Evolutionary conservation across 2,888 invertebrate species (phyloP), one percentile per base, ranked within the genome.

Genomic region (Suillia variegata): DNA sequence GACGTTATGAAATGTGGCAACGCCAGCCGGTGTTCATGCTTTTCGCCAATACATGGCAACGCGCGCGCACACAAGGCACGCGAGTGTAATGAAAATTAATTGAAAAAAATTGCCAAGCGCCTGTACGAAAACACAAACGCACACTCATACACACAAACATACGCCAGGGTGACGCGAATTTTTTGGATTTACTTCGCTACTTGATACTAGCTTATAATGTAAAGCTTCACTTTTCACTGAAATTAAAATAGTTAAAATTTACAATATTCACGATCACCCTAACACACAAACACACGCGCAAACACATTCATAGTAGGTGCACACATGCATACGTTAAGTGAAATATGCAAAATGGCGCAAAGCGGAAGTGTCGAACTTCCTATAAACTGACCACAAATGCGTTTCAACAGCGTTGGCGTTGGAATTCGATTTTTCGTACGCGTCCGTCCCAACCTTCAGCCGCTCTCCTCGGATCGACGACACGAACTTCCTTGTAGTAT

Each of bases 301-400:
- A 15, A 55, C 20, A 26, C 31, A 55, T 26, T 17, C 33, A 31
- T 12, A 22, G 10, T 50, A 12, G 18, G 24, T 38, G 24, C 45
- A 33, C n/a, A 17, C 47, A 47, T 47, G 47, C n/a, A 47, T 15
- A 54, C 52, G 22, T 24, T 45, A 57, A 57, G 47, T 56, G 51
- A 52, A 47, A 54, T 52, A 57, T 51, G 50, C 56, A 57, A 57
- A 57, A 57, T 51, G 51, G 42, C 26, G 56, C 34, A 34, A 42
- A 49, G 17, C 38, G 52, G 54, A 54, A 54, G 54, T 58, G 58
- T 58, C 49, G 58, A 58, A 54, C 50, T 58, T 49, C 48, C 48
- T 58, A 54, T 38, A 49, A 58, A 15, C 58, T 49, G 54, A 54
- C 58, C 54, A 18, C 54, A 56, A 58, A 48, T 38, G 53, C 58